Conservation (phyloP, 2,797 vertebrate genomes). For the Psittacula derbiana region DNA sequence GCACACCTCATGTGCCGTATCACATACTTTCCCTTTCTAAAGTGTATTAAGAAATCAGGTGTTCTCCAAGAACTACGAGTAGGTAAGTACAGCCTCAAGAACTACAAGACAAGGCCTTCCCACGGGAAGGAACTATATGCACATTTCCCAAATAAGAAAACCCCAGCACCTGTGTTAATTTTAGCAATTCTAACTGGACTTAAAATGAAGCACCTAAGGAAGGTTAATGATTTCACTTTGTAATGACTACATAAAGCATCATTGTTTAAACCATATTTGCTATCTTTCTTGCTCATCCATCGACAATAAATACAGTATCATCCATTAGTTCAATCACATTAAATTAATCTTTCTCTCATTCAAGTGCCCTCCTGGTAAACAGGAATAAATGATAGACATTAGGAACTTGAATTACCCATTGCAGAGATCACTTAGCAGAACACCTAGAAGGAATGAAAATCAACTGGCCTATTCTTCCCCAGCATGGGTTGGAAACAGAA, state of each 20-base stretch:
- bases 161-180: neutral
- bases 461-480: constrained; percentile 3
- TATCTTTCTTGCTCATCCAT: neutral
- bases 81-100: neutral
- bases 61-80: neutral
- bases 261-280: neutral
- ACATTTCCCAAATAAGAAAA: neutral
- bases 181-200: neutral
- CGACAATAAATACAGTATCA: constrained; percentile 19
- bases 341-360: constrained; percentile 41
- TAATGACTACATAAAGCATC: neutral
- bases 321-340: constrained; percentile 36
- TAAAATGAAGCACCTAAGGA: neutral
- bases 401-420: constrained; percentile 50
- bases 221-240: neutral
- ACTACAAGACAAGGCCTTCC: neutral
- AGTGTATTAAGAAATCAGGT: neutral
- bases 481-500: neutral
- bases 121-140: neutral
- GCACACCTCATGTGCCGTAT: neutral
- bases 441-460: neutral
- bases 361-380: constrained; percentile 44
- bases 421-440: constrained; percentile 29
- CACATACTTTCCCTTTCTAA: neutral
- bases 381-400: constrained; percentile 67